Conservation (phyloP, 1,140 invertebrate genomes). For the Portunus trituberculatus region DNA sequence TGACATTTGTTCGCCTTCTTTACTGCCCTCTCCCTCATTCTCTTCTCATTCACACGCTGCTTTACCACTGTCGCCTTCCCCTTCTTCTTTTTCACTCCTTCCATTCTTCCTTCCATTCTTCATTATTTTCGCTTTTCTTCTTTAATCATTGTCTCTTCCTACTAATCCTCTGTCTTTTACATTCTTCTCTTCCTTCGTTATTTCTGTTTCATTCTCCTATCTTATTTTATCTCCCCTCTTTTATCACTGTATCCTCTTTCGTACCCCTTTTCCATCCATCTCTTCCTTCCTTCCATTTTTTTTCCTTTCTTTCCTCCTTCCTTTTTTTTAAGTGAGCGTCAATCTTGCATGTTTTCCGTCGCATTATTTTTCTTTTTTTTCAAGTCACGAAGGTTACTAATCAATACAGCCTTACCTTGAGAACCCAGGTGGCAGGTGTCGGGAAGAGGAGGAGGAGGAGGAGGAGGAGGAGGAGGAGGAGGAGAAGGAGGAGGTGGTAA, state of each 20-base stretch:
- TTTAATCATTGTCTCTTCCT: background rate
- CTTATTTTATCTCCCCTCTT: too few relatives aligned
- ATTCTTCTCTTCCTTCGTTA: too few relatives aligned
- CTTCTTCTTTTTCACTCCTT: background rate
- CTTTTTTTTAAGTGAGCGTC: background rate
- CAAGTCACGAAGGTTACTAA: background rate
- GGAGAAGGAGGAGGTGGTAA: background rate
- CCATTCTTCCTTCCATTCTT: background rate
- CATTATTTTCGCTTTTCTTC: background rate
- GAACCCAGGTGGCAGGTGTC: background rate
- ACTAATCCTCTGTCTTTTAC: too few relatives aligned
- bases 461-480: background rate
- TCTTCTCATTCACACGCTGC: too few relatives aligned
- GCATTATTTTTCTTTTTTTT: background rate
- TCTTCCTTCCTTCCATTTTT: background rate
- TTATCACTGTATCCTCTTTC: too few relatives aligned
- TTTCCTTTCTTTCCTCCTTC: background rate
- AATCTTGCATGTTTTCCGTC: background rate
- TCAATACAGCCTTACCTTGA: background rate
- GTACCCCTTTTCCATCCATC: too few relatives aligned
- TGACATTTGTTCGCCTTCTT: too few relatives aligned
- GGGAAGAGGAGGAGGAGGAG: background rate
- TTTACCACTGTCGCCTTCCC: background rate
- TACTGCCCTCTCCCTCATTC: too few relatives aligned
- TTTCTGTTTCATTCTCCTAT: too few relatives aligned